A percentile compares a stretch with the other conserved stretches of the same genome.
Evolutionary conservation across 2,797 vertebrate species (phyloP).

Genomic region (Carcharodon carcharias): DNA sequence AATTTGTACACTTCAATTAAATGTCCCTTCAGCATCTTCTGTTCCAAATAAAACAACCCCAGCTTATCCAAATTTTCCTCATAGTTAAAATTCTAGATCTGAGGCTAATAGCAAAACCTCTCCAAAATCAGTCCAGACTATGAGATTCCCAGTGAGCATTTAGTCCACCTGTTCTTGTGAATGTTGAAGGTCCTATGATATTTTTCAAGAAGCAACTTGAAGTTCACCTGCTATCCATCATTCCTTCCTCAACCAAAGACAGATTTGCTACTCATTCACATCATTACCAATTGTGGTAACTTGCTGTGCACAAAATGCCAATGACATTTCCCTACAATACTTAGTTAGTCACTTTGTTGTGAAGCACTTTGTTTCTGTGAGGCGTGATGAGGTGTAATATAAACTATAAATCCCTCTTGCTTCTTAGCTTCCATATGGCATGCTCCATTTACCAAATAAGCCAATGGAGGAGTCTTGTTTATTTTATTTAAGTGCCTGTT

Average conservation of each 20-base stretch:
- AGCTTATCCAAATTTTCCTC: not conserved
- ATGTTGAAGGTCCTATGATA: not conserved
- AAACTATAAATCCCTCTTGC: not conserved
- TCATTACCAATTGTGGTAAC: not conserved
- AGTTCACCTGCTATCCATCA: not conserved
- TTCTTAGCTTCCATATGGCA: not conserved
- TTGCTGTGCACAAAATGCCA: not conserved
- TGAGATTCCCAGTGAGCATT: not conserved
- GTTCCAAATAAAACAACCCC: not conserved
- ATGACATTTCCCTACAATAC: not conserved
- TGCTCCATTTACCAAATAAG: not conserved
- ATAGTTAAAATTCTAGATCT: not conserved
- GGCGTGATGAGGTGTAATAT: not conserved
- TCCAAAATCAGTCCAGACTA: not conserved
- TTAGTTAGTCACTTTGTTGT: not conserved
- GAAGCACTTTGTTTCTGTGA: not conserved
- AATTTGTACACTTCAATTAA: not conserved
- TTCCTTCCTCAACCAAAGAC: not conserved
- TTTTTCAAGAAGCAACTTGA: not conserved
- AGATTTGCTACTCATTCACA: not conserved
- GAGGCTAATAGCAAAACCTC: not conserved
- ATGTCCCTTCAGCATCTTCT: not conserved
- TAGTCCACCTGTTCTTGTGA: not conserved
- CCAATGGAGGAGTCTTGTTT: not conserved
- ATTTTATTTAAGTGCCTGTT: not conserved